phyloP scores from a whole-genome alignment of 2,113 vertebrate genomes.

The Cromileptes altivelis region DNA sequence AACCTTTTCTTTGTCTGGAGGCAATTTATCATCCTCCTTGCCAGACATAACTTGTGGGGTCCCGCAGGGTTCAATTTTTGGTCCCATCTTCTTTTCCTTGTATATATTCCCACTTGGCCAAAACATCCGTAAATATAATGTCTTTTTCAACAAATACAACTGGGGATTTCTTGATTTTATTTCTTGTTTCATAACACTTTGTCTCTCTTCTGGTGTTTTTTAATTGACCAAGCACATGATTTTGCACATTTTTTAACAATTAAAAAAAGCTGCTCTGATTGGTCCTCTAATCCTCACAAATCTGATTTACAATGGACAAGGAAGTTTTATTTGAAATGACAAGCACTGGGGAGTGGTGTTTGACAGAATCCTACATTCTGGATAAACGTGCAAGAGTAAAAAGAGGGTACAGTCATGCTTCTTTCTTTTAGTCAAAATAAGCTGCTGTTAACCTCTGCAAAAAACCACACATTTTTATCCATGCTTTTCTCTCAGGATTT shows the following conservation, averaged over 20 bases:
- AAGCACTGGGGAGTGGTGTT: neutral
- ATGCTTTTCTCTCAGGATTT: neutral
- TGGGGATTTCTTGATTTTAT: conserved; percentile 3
- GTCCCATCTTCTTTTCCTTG: conserved; percentile 32
- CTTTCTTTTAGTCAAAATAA: neutral
- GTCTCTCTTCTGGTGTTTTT: neutral
- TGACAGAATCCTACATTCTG: neutral
- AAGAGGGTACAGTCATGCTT: neutral
- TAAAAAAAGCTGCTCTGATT: neutral
- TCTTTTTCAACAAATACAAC: neutral
- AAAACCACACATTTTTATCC: neutral
- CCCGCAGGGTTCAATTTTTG: conserved; percentile 58
- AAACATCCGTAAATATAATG: conserved; percentile 26
- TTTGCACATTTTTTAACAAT: neutral
- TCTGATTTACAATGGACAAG: neutral
- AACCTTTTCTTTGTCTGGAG: conserved; percentile 50
- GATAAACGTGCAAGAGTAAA: neutral
- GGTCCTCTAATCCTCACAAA: neutral
- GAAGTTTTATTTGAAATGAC: neutral
- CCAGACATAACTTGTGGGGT: conserved; percentile 45
- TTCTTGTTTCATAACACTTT: neutral
- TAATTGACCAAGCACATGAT: neutral
- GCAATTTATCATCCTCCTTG: conserved; percentile 52
- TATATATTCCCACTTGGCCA: conserved; percentile 14
- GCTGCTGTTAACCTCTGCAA: neutral